These are phyloP conservation scores for Sicus ferrugineus DNA, from an alignment of 2,888 invertebrate species.

Conservation along the genomic window DNA sequence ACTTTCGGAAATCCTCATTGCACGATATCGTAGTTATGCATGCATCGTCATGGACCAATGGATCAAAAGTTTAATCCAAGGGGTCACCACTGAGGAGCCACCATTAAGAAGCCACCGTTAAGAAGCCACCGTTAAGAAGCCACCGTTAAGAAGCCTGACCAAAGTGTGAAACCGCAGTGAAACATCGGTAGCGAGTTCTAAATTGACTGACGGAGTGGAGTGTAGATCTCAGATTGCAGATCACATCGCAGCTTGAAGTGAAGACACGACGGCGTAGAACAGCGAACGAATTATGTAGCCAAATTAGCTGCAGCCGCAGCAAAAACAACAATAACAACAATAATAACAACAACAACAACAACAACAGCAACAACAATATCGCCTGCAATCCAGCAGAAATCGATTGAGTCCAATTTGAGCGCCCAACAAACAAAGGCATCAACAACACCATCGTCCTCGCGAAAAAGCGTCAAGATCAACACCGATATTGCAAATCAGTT, in stretches of 20 bases:
- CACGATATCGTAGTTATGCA: constrained; percentile 11
- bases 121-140: constrained; percentile 46
- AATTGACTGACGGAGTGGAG: constrained; percentile 35
- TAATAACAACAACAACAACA: too few relatives aligned
- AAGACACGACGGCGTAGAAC: neutral
- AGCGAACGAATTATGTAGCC: constrained; percentile 8
- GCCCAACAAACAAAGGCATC: constrained; percentile 27
- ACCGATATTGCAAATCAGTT: constrained; percentile 30
- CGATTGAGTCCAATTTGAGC: constrained; percentile 28
- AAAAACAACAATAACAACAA: too few relatives aligned
- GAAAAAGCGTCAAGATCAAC: constrained; percentile 37
- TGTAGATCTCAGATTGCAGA: constrained; percentile 28
- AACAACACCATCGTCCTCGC: constrained; percentile 9
- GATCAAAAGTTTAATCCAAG: neutral
- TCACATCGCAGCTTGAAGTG: constrained; percentile 37
- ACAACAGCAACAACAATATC: neutral
- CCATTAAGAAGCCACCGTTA: constrained; percentile 25
- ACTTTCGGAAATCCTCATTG: constrained; percentile 16
- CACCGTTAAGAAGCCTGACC: constrained; percentile 50
- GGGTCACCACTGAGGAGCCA: constrained; percentile 41
- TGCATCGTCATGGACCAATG: constrained; percentile 9
- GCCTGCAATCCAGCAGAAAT: too few relatives aligned
- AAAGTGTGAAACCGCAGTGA: constrained; percentile 64
- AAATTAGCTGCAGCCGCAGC: neutral
- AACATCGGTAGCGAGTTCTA: constrained; percentile 59